phyloP scores from a whole-genome alignment of 2,888 invertebrate species.

The Stictocephala bisonia region DNA sequence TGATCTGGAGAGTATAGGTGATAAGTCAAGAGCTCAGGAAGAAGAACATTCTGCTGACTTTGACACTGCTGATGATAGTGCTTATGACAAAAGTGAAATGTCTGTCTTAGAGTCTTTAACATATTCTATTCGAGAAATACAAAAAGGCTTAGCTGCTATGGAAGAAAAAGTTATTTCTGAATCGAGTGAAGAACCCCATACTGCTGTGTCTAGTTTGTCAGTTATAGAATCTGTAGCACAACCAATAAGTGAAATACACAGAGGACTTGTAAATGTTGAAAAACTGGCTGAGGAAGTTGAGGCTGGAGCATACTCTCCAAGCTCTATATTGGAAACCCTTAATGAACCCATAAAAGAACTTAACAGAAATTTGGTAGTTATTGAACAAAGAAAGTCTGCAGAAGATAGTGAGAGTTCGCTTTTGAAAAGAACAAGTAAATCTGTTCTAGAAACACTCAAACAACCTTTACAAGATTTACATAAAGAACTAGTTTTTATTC shows the following conservation, averaged over 20 bases:
- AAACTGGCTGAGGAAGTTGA: conserved; percentile 62
- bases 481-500: conserved; percentile 61
- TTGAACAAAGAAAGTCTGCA: conserved; percentile 52
- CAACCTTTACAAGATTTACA: conserved; percentile 63
- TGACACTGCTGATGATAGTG: conserved; percentile 56
- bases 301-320: conserved; percentile 56
- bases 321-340: conserved; percentile 60
- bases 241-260: conserved; percentile 72
- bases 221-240: conserved; percentile 64
- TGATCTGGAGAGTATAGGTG: conserved; percentile 42
- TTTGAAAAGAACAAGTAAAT: conserved; percentile 53
- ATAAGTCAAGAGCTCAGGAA: conserved; percentile 45
- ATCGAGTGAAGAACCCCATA: conserved; percentile 53
- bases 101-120: conserved; percentile 64
- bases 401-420: conserved; percentile 44
- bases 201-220: conserved; percentile 53
- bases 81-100: conserved; percentile 56
- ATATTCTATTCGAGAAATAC: conserved; percentile 70
- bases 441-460: conserved; percentile 59
- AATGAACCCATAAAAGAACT: conserved; percentile 62
- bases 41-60: conserved; percentile 53
- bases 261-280: conserved; percentile 66
- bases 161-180: conserved; percentile 64
- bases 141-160: conserved; percentile 67
- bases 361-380: conserved; percentile 56